phyloP scores from a whole-genome alignment of 2,888 invertebrate species.

The Cremastinae sp. region DNA sequence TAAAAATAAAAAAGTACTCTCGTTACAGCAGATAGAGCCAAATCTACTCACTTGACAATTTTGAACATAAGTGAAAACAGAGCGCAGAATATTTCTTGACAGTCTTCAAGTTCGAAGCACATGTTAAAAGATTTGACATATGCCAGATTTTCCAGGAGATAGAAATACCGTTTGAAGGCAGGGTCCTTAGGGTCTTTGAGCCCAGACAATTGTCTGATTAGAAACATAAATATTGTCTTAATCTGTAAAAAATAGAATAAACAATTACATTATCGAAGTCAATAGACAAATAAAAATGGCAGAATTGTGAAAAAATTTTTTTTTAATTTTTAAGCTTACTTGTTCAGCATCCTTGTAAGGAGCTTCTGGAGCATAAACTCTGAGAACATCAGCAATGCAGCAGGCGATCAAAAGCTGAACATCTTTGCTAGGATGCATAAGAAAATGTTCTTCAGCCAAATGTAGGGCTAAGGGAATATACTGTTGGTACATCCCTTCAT shows the following conservation, averaged over 20 bases:
- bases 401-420: conserved; percentile 97
- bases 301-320: background rate
- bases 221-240: conserved; percentile 94
- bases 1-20: conserved; percentile 9
- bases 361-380: conserved; percentile 98
- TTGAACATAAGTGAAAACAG: conserved; percentile 96
- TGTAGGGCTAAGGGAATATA: conserved; percentile 95
- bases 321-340: conserved; percentile 83
- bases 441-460: conserved; percentile 95
- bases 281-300: background rate
- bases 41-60: conserved; percentile 92
- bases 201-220: conserved; percentile 95
- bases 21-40: background rate
- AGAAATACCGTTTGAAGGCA: conserved; percentile 98
- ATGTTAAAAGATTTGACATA: conserved; percentile 99
- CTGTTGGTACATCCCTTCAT: conserved; percentile 95
- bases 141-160: conserved; percentile 96
- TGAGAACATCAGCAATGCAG: conserved; percentile 97
- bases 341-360: conserved; percentile 98
- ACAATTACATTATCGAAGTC: background rate
- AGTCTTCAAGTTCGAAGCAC: conserved; percentile 98
- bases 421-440: conserved; percentile 94
- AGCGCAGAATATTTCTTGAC: conserved; percentile 97
- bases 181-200: conserved; percentile 98
- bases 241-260: conserved; percentile 72